These are phyloP conservation scores for Catharus minimus DNA, from an alignment of 2,113 vertebrate genomes.

Conservation along the genomic window DNA sequence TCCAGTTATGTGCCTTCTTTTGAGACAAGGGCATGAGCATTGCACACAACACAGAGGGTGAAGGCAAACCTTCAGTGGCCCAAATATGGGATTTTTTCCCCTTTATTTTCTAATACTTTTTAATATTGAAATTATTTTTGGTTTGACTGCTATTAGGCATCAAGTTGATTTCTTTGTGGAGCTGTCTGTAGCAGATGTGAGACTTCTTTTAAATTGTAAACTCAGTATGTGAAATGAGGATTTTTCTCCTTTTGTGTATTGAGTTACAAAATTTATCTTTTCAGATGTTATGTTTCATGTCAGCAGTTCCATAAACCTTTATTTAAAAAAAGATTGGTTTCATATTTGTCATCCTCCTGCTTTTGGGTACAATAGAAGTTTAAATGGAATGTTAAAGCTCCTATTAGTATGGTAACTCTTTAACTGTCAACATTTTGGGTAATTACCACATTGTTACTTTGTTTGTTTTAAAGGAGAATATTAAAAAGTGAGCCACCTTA, in stretches of 20 bases:
- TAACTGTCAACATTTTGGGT: not conserved
- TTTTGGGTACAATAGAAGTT: not conserved
- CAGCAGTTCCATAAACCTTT: not conserved
- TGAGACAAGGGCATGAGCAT: not conserved
- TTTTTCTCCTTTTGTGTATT: not conserved
- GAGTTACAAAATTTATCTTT: not conserved
- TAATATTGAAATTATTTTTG: not conserved
- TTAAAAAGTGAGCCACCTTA: constrained; percentile 96
- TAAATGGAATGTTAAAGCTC: not conserved
- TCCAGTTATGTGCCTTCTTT: not conserved
- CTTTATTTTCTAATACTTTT: not conserved
- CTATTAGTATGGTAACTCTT: not conserved
- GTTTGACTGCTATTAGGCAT: not conserved
- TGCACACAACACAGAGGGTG: not conserved
- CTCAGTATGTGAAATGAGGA: not conserved
- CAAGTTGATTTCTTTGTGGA: not conserved
- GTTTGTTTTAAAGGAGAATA: constrained; percentile 85
- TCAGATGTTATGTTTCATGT: not conserved
- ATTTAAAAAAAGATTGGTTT: not conserved
- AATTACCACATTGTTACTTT: not conserved
- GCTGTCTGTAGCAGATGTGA: not conserved
- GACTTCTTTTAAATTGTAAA: not conserved
- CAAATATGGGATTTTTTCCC: not conserved
- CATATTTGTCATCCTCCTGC: not conserved
- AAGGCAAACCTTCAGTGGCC: not conserved